Percentiles rank a stretch among this genome's conserved stretches.
phyloP scores from a whole-genome alignment of 2,888 invertebrate species.

The Apodemia zela region DNA sequence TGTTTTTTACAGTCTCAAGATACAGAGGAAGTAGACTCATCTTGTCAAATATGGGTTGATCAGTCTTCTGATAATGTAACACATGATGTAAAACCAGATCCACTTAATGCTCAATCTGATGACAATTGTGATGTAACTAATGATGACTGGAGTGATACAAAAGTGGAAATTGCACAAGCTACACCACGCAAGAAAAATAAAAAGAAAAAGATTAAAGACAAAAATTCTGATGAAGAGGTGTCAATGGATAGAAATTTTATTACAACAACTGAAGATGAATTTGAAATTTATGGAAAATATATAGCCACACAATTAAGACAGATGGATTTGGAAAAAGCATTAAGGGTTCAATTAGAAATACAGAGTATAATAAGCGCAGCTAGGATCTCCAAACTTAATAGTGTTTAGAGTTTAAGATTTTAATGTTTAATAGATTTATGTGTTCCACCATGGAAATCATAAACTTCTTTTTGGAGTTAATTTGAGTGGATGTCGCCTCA shows the following conservation, averaged over 20 bases:
- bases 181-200: conserved; percentile 42
- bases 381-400: conserved; percentile 32
- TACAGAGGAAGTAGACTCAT: conserved; percentile 49
- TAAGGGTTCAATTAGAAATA: conserved; percentile 62
- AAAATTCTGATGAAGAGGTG: conserved; percentile 30
- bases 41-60: conserved; percentile 54
- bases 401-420: neutral
- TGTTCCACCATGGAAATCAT: too few species aligned
- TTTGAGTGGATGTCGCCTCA: too few species aligned
- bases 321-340: conserved; percentile 59
- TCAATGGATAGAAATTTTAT: conserved; percentile 32
- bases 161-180: conserved; percentile 38
- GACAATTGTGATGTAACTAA: conserved; percentile 46
- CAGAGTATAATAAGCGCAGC: conserved; percentile 64
- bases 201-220: conserved; percentile 51
- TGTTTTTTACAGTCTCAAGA: conserved; percentile 46
- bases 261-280: conserved; percentile 58
- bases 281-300: conserved; percentile 70
- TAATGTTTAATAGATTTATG: too few species aligned
- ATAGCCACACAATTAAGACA: conserved; percentile 66
- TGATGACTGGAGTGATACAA: conserved; percentile 36
- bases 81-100: conserved; percentile 48
- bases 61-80: conserved; percentile 42
- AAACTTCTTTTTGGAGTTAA: too few species aligned
- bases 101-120: conserved; percentile 48